These are phyloP conservation scores for Pogoniulus pusillus DNA, from an alignment of 2,797 vertebrate genomes.

Conservation along the genomic window DNA sequence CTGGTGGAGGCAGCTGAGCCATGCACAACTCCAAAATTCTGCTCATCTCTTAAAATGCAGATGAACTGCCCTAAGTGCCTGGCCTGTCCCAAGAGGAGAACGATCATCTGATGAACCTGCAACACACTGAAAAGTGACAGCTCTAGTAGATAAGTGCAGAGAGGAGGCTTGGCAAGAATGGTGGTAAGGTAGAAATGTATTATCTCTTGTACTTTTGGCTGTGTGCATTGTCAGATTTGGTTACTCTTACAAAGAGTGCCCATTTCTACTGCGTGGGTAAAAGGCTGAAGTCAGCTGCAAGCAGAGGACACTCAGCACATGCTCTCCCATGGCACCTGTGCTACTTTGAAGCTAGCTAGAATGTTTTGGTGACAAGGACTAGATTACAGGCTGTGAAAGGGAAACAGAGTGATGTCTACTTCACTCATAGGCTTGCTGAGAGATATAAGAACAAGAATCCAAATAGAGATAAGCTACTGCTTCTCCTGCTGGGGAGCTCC, in stretches of 20 bases:
- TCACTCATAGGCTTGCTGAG: too few relatives aligned
- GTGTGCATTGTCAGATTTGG: background rate
- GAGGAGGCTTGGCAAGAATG: background rate
- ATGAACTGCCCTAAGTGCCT: background rate
- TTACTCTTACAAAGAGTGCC: background rate
- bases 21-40: conserved; percentile 6
- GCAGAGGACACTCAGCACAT: background rate
- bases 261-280: background rate
- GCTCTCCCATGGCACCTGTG: background rate
- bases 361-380: too few relatives aligned
- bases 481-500: too few relatives aligned
- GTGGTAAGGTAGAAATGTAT: background rate
- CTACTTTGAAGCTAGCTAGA: too few relatives aligned
- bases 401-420: too few relatives aligned
- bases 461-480: too few relatives aligned
- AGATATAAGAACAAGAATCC: too few relatives aligned
- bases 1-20: conserved; percentile 16
- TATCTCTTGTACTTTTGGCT: background rate
- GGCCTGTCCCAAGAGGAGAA: conserved; percentile 35
- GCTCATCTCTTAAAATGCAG: conserved; percentile 42
- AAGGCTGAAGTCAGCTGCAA: background rate
- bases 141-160: background rate
- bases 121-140: background rate
- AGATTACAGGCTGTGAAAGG: too few relatives aligned
- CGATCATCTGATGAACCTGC: conserved; percentile 23